These are phyloP conservation scores for Trematocara variabile DNA, from an alignment of 2,113 vertebrate species.

Conservation along the genomic window DNA sequence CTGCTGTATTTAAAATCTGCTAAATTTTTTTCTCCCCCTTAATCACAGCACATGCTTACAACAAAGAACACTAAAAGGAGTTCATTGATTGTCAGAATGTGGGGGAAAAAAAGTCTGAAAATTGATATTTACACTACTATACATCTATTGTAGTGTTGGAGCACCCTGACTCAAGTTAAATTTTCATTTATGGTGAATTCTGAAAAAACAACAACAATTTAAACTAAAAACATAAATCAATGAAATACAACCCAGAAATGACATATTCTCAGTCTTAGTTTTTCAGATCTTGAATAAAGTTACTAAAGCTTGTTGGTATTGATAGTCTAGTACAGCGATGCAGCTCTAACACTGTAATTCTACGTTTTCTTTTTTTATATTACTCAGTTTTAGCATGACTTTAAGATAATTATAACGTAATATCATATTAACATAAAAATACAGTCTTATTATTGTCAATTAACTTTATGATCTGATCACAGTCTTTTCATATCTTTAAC, in stretches of 20 bases:
- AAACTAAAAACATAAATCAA: not conserved
- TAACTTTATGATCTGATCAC: not conserved
- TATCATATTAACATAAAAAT: not conserved
- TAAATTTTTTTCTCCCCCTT: not conserved
- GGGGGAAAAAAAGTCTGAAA: fast-evolving
- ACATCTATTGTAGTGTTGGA: not conserved
- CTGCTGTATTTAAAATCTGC: not conserved
- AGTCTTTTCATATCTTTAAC: not conserved
- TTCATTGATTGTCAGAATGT: not conserved
- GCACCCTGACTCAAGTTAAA: not conserved
- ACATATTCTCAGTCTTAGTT: not conserved
- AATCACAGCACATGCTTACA: not conserved
- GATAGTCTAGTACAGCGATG: not conserved
- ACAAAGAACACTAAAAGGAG: not conserved
- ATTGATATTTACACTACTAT: not conserved
- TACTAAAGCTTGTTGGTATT: not conserved
- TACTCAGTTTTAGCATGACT: not conserved
- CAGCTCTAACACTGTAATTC: not conserved
- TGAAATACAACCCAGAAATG: not conserved
- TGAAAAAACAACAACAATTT: not conserved
- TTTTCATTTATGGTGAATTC: not conserved
- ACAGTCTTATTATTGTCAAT: not conserved
- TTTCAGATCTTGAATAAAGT: not conserved
- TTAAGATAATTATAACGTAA: not conserved
- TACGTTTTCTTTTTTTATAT: not conserved